These are phyloP conservation scores for Andrena camellia DNA, from an alignment of 2,888 invertebrate genomes.

Conservation along the genomic window DNA sequence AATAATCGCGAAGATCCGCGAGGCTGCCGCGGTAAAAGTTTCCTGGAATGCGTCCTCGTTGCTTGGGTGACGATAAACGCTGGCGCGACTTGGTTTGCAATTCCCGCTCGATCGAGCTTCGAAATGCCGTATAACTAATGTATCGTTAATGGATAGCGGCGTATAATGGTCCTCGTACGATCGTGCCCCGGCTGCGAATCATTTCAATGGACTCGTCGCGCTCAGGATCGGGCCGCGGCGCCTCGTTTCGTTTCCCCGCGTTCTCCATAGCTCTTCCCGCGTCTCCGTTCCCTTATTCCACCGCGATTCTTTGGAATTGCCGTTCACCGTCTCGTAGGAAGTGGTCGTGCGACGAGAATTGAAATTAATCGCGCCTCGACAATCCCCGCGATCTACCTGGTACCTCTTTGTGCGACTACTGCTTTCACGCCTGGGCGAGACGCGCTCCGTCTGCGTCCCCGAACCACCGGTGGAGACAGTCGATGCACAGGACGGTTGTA, in stretches of 20 bases:
- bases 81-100: neutral
- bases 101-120: conserved; percentile 7
- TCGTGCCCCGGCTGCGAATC: conserved; percentile 67
- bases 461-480: neutral
- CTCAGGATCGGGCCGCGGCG: conserved; percentile 48
- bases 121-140: conserved; percentile 30
- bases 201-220: conserved; percentile 57
- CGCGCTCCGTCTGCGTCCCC: neutral
- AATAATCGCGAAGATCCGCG: conserved; percentile 11
- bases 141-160: conserved; percentile 63
- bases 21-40: conserved; percentile 13
- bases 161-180: conserved; percentile 47
- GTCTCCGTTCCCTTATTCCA: conserved; percentile 39
- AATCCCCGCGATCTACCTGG: conserved; percentile 22
- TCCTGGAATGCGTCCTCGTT: conserved; percentile 9
- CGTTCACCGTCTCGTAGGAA: conserved; percentile 71
- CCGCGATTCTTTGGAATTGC: conserved; percentile 70
- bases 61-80: conserved; percentile 7
- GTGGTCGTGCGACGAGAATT: conserved; percentile 77
- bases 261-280: conserved; percentile 9
- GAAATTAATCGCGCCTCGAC: conserved; percentile 74
- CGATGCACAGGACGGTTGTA: neutral
- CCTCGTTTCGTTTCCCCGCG: conserved; percentile 53
- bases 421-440: conserved; percentile 45
- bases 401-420: conserved; percentile 49